Evolutionary conservation across 2,888 invertebrate genomes (phyloP).

Genomic region (Harmothoe impar): DNA sequence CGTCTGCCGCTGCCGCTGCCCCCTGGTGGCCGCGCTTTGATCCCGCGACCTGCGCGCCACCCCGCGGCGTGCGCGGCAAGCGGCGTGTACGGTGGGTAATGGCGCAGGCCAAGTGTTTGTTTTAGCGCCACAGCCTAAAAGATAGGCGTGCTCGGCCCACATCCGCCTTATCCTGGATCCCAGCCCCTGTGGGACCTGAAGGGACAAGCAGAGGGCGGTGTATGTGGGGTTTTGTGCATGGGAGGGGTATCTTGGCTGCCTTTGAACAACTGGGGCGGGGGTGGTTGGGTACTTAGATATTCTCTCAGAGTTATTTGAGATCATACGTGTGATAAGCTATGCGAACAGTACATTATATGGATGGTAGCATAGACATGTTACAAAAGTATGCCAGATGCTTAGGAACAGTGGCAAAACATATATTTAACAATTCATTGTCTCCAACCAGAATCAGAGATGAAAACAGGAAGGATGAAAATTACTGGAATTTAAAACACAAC

Average conservation of each 20-base stretch:
- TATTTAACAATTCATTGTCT: too few relatives aligned
- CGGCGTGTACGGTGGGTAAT: conserved; percentile 25
- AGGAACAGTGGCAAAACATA: too few relatives aligned
- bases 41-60: conserved; percentile 49
- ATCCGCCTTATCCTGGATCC: background rate
- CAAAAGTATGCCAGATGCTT: too few relatives aligned
- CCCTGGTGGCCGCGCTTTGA: conserved; percentile 44
- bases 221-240: background rate
- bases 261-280: too few relatives aligned
- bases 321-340: too few relatives aligned
- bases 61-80: background rate
- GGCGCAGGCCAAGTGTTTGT: conserved; percentile 36
- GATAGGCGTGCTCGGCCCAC: conserved; percentile 6
- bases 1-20: background rate
- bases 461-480: too few relatives aligned
- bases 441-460: too few relatives aligned
- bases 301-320: too few relatives aligned
- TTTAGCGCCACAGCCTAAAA: background rate
- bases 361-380: too few relatives aligned
- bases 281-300: too few relatives aligned
- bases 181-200: background rate
- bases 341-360: too few relatives aligned
- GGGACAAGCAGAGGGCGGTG: background rate
- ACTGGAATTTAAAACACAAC: too few relatives aligned
- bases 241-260: background rate